phyloP scores from a whole-genome alignment of 2,888 invertebrate species.

The Marasmarcha lunaedactyla region DNA sequence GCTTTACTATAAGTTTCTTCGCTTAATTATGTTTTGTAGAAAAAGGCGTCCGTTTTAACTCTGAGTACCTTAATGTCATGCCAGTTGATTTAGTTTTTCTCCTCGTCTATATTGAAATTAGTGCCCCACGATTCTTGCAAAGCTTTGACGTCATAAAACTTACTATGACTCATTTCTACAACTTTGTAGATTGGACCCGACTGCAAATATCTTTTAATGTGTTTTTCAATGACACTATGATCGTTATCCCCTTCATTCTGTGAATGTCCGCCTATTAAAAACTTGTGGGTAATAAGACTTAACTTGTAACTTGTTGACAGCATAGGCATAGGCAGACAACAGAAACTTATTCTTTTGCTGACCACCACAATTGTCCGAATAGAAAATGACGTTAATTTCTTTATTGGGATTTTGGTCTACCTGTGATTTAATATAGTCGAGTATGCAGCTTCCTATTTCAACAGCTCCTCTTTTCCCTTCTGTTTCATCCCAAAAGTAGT shows the following conservation, averaged over 20 bases:
- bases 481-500: slow-evolving; percentile 12
- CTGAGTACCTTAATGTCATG: background rate
- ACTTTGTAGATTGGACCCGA: slow-evolving; percentile 8
- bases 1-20: slow-evolving; percentile 4
- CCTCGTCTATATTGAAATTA: slow-evolving; percentile 5
- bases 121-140: slow-evolving; percentile 15
- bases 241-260: slow-evolving; percentile 12
- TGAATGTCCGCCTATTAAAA: slow-evolving; percentile 10
- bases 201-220: slow-evolving; percentile 10
- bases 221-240: slow-evolving; percentile 10
- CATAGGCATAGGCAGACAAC: slow-evolving; percentile 11
- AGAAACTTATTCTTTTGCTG: slow-evolving; percentile 14
- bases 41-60: slow-evolving; percentile 3
- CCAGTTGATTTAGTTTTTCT: background rate
- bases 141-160: slow-evolving; percentile 19
- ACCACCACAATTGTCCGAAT: slow-evolving; percentile 12
- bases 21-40: slow-evolving; percentile 2
- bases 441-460: slow-evolving; percentile 9
- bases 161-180: slow-evolving; percentile 18
- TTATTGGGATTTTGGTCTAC: background rate
- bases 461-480: slow-evolving; percentile 8
- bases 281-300: slow-evolving; percentile 11
- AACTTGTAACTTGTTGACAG: slow-evolving; percentile 10
- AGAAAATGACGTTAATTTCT: slow-evolving; percentile 7
- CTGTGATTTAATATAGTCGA: slow-evolving; percentile 4